Evolutionary conservation across 2,888 invertebrate genomes (phyloP), one percentile per base, ranked within the genome.

Genomic region (Pheosia tremula): DNA sequence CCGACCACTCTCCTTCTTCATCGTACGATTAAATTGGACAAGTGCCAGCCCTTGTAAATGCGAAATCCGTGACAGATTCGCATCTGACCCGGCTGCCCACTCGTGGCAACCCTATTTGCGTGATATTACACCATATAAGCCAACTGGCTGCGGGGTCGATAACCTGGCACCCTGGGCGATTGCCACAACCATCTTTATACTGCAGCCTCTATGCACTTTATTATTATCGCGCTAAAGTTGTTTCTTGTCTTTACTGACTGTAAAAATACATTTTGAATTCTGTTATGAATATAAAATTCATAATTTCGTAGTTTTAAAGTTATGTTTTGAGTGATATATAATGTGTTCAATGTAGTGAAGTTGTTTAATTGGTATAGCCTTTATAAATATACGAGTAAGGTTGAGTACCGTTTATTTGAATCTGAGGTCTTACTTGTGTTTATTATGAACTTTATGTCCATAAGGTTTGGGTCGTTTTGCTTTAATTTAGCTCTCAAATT

Each of bases 111-210:
- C 74, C 74, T 77, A 54, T 52, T 76, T 53, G 67, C 72, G 72
- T 74, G 76, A 69, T 71, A 68, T 69, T 69, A 67, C 62, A 68
- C 77, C 77, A 73, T 77, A 74, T 61, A 68, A 56, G 70, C 70
- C 67, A 72, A 70, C 73, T 69, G 69, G 67, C 63, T 62, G n/a
- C 45, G 56, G 45, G 56, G 45, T 56, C 56, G 43, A 36, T 56
- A 3, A 56, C 56, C 56, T 36, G 56, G 36, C 56, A 56, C 56
- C 45, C 56, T 13, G 56, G 39, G 6, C 45, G 56, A 45, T 56
- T 13, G 24, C 24, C 24, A 24, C 24, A 4, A 36, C 43, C 45
- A 56, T 36, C 6, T 36, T 43, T 2, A n/a, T 36, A 36, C 45
- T 45, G 24, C 45, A 24, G 11, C 10, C 56, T 8, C 6, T 9